Percentiles rank a stretch among this genome's conserved stretches.
These are phyloP conservation scores for Corythucha ciliata DNA, from an alignment of 2,888 invertebrate genomes.

Conservation along the genomic window DNA sequence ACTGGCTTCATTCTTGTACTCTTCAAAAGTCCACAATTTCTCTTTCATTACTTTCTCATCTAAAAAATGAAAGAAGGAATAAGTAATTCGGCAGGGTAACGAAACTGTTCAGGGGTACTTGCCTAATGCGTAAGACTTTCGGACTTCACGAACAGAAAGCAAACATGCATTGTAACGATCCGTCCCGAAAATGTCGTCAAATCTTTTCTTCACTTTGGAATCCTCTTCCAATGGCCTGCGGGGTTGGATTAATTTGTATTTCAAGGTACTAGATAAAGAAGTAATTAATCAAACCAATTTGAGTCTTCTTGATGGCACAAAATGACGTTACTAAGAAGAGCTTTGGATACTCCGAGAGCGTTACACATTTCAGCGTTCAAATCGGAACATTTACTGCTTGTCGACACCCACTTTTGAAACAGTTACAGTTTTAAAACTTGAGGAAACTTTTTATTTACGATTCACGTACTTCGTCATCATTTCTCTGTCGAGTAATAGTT, in stretches of 20 bases:
- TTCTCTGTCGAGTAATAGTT: conserved; percentile 18
- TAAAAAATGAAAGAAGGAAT: background rate
- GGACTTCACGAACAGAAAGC: conserved; percentile 58
- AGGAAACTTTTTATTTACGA: background rate
- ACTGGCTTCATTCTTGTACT: conserved; percentile 49
- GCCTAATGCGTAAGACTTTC: conserved; percentile 46
- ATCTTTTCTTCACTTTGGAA: conserved; percentile 84
- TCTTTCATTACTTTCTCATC: background rate
- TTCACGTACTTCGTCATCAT: conserved; percentile 10
- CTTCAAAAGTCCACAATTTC: conserved; percentile 43
- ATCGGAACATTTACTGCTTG: conserved; percentile 61
- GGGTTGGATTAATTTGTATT: conserved; percentile 43
- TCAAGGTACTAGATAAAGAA: background rate
- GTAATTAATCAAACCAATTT: conserved; percentile 55
- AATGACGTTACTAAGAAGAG: conserved; percentile 90
- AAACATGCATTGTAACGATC: conserved; percentile 84
- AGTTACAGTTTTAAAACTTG: conserved; percentile 14
- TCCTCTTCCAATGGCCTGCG: conserved; percentile 91
- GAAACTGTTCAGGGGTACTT: background rate
- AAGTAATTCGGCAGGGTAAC: background rate
- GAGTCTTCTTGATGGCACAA: conserved; percentile 99
- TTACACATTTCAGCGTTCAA: conserved; percentile 61
- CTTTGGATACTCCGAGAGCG: conserved; percentile 77
- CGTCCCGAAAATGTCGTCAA: conserved; percentile 97
- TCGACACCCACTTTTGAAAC: conserved; percentile 36